These are phyloP conservation scores for Zaprionus inermis DNA, from an alignment of 1,140 invertebrate species.

Conservation along the genomic window DNA sequence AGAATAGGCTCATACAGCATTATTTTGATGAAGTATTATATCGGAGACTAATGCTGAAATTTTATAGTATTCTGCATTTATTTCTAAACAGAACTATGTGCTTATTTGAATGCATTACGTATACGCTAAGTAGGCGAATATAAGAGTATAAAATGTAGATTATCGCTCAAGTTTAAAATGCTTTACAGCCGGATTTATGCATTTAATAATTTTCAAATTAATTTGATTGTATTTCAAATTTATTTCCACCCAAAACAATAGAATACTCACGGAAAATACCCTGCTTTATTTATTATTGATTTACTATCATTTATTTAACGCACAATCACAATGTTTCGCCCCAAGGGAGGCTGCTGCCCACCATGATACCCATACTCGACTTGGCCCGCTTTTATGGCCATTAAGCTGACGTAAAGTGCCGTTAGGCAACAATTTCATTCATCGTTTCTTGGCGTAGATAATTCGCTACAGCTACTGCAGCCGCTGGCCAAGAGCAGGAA, in stretches of 20 bases:
- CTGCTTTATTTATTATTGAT: conserved; percentile 29
- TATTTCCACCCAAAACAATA: neutral
- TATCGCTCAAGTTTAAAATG: too few species aligned
- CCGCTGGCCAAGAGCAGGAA: neutral
- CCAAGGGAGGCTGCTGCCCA: neutral
- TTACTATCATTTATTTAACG: conserved; percentile 36
- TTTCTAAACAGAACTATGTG: too few species aligned
- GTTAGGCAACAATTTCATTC: conserved; percentile 38
- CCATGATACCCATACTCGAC: neutral
- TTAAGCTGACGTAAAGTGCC: conserved; percentile 17
- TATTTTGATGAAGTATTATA: too few species aligned
- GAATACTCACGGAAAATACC: neutral
- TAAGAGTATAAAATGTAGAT: too few species aligned
- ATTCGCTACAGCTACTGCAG: conserved; percentile 21
- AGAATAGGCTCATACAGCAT: too few species aligned
- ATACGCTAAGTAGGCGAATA: too few species aligned
- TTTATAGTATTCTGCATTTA: too few species aligned
- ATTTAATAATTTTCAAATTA: neutral
- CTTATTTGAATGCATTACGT: too few species aligned
- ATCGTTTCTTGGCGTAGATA: conserved; percentile 40
- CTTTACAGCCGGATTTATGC: neutral
- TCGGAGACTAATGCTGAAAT: too few species aligned
- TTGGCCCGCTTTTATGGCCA: conserved; percentile 20
- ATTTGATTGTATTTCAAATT: neutral
- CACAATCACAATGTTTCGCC: neutral